Evolutionary conservation across 2,113 vertebrate genomes (phyloP).

Genomic region (Chlamydotis undulata): DNA sequence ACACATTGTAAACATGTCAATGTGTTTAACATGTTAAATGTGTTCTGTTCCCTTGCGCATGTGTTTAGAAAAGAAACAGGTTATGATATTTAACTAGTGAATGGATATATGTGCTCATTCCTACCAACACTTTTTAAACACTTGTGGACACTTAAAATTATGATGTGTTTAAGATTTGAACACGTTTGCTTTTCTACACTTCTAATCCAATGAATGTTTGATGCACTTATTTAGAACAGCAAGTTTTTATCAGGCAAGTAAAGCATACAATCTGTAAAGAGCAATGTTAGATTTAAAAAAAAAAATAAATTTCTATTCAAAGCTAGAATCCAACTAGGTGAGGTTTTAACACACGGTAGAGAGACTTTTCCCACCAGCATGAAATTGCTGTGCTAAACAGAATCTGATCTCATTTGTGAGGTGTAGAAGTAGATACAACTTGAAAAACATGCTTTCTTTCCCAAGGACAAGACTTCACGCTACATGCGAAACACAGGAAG

Average conservation of each 20-base stretch:
- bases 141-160: slow-evolving; percentile 82
- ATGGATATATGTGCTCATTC: slow-evolving; percentile 78
- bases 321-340: neutral
- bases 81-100: slow-evolving; percentile 82
- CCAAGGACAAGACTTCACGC: neutral
- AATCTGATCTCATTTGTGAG: neutral
- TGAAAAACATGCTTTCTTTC: neutral
- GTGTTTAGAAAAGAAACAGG: slow-evolving; percentile 82
- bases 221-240: slow-evolving; percentile 60
- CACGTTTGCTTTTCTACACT: slow-evolving; percentile 80
- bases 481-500: neutral
- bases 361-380: neutral
- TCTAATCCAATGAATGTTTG: slow-evolving; percentile 76
- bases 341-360: neutral
- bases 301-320: neutral
- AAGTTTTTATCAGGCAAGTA: slow-evolving; percentile 39
- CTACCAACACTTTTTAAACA: slow-evolving; percentile 80
- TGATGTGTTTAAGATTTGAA: slow-evolving; percentile 82
- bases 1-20: slow-evolving; percentile 88
- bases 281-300: neutral
- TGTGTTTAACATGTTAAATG: slow-evolving; percentile 82
- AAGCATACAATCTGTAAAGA: slow-evolving; percentile 12
- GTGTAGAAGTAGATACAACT: neutral
- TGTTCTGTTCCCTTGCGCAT: slow-evolving; percentile 73
- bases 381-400: neutral